Evolutionary conservation across 2,113 vertebrate species (phyloP).

Genomic region (Pimephales promelas): DNA sequence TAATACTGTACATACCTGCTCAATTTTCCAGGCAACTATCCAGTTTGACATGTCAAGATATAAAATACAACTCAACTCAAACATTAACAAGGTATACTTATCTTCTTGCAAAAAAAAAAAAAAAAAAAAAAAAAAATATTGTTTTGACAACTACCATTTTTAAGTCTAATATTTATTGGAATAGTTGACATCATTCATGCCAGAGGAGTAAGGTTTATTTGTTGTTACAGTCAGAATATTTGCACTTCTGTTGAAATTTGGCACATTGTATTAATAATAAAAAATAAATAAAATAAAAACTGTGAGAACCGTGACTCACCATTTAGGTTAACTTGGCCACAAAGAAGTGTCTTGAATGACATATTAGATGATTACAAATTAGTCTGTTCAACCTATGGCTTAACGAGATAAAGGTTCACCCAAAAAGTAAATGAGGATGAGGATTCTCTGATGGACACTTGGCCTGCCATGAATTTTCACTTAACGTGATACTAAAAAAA

Average conservation of each 20-base stretch:
- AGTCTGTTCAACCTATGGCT: neutral
- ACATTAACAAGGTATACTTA: neutral
- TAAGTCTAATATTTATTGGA: neutral
- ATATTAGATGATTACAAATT: neutral
- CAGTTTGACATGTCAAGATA: conserved; percentile 37
- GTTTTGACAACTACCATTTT: neutral
- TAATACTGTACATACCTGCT: conserved; percentile 37
- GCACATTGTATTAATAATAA: neutral
- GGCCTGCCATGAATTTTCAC: neutral
- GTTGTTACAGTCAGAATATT: neutral
- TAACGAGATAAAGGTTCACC: too few species aligned
- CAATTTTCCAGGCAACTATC: conserved; percentile 28
- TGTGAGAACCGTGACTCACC: neutral
- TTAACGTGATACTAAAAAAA: too few species aligned
- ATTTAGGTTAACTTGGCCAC: neutral
- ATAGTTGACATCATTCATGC: too few species aligned
- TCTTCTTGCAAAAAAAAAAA: too few species aligned
- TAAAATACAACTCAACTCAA: neutral
- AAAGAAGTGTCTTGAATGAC: neutral
- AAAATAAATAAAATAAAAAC: neutral
- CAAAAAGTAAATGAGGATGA: too few species aligned
- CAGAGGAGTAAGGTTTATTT: neutral
- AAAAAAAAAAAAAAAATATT: neutral
- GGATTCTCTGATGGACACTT: neutral
- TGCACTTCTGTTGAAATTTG: neutral